Evolutionary conservation across 2,113 vertebrate genomes (phyloP), one percentile per base, ranked within the genome.

Genomic region (Butorides virescens): DNA sequence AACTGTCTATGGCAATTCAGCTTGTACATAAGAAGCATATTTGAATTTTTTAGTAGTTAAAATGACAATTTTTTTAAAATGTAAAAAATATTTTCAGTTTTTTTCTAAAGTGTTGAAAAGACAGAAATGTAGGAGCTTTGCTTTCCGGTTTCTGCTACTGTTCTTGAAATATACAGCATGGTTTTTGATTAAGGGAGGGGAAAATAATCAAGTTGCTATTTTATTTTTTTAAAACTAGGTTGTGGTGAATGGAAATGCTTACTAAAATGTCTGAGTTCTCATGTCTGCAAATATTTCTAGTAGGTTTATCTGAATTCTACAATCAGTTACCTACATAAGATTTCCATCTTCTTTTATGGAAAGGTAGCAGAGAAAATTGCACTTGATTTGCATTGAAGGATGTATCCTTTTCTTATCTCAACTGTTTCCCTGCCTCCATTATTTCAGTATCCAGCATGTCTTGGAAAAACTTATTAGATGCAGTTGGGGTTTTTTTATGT

Each of bases 401-500:
- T 66, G 13, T 39, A 32, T 77, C 15, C 5, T 72, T 72, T 79
- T 44, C 27, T 50, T 42, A 25, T 47, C 15, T 79, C 52, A 76
- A 11, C 27, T 34, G 6, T 53, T 68, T 27, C n/a, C 50, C 73
- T 67, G 11, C 29, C 78, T 71, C 19, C 7, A 2, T 56, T 75
- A 16, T 74, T 86, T 75, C 42, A 87, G 36, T 39, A 65, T 72
- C 13, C 15, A 18, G 0, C 34, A n/a, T 29, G 26, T 9, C 50
- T 80, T 84, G 37, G 50, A 32, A 63, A 76, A 86, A 20, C 11
- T 14, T 15, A 13, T 2, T 23, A 23, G 18, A 42, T 50, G 15
- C 1, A 5, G 0, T 37, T 77, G n/a, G 1, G 0, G 2, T 5
- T 74, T 39, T 73, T 73, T 49, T 53, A 34, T 46, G 53, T 88